Percentiles rank a stretch among this genome's conserved stretches.
phyloP scores from a whole-genome alignment of 2,113 vertebrate species.

The Calyptommatus sinebrachiatus region DNA sequence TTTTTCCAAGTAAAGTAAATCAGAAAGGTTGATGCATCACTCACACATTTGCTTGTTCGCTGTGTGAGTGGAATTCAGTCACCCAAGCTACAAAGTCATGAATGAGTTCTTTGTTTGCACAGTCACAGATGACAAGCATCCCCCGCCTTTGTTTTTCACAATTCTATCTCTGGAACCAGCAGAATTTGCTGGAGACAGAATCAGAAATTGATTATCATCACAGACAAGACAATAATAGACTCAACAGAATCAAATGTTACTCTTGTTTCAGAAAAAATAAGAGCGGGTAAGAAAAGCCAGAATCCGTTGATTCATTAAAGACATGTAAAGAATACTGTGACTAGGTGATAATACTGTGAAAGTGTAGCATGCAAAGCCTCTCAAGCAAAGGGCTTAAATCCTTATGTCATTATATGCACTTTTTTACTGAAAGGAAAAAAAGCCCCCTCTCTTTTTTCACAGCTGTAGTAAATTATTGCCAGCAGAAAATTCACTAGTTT shows the following conservation, averaged over 20 bases:
- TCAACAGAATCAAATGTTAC: constrained; percentile 41
- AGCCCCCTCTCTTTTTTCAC: neutral
- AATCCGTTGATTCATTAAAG: constrained; percentile 55
- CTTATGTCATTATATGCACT: neutral
- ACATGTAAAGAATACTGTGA: constrained; percentile 26
- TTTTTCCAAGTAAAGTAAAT: no score
- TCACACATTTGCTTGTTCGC: neutral
- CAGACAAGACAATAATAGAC: constrained; percentile 45
- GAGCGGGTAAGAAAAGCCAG: constrained; percentile 10
- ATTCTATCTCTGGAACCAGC: constrained; percentile 17
- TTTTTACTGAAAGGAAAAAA: neutral
- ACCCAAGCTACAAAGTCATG: neutral
- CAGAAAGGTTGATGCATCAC: no score
- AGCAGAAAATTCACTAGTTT: constrained; percentile 10
- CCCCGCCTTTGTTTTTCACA: neutral
- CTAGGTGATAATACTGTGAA: constrained; percentile 37
- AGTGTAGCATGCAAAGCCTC: constrained; percentile 17
- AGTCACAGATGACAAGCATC: neutral
- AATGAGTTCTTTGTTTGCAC: neutral
- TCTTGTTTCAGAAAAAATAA: constrained; percentile 34
- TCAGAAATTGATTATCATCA: constrained; percentile 54
- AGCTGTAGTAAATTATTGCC: constrained; percentile 18
- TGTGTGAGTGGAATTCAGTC: neutral
- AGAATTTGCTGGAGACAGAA: constrained; percentile 12
- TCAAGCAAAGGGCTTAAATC: constrained; percentile 4